Evolutionary conservation across 2,888 invertebrate species (phyloP), one percentile per base, ranked within the genome.

Genomic region (Camponotus fellah): DNA sequence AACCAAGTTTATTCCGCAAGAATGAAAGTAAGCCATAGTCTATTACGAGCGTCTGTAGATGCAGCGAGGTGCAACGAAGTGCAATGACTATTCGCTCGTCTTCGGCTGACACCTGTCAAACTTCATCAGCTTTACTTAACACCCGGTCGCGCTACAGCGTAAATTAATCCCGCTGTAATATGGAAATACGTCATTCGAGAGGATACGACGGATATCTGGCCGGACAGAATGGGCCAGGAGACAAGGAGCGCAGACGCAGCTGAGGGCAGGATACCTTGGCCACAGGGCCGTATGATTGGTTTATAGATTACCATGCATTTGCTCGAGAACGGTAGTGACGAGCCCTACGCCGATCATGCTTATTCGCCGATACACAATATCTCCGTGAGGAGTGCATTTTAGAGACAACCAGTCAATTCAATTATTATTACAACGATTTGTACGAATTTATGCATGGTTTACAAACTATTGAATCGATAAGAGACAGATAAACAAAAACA

Each of bases 151-250:
- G 74, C 82, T 85, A 84, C 85, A 86, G 90, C 83, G 87, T 90
- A 88, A 90, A 93, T 93, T 93, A 94, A 93, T 93, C 91, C 89
- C 88, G 88, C 91, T 92, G 93, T 93, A 93, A 92, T 94, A 93
- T 94, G 93, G 93, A 93, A 94, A 94, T 94, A 91, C 89, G 85
- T 85, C 80, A 88, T 85, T 87, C 87, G 89, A 83, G 82, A 81
- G 87, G 86, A 86, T 86, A 85, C 65, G 83, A 69, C 62, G 84
- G 81, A 85, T 87, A 89, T 85, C 80, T 83, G 87, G 58, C 72
- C 76, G 68, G 66, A 75, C 88, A 65, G 69, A 82, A 46, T 56
- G 68, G 84, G 83, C 83, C 82, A 82, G 85, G 88, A 87, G 84
- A 40, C 85, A 86, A 88, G 89, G 90, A 88, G 87, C 86, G 86